Conservation (phyloP, 2,113 vertebrate genomes). For the Speoplatyrhinus poulsoni region DNA sequence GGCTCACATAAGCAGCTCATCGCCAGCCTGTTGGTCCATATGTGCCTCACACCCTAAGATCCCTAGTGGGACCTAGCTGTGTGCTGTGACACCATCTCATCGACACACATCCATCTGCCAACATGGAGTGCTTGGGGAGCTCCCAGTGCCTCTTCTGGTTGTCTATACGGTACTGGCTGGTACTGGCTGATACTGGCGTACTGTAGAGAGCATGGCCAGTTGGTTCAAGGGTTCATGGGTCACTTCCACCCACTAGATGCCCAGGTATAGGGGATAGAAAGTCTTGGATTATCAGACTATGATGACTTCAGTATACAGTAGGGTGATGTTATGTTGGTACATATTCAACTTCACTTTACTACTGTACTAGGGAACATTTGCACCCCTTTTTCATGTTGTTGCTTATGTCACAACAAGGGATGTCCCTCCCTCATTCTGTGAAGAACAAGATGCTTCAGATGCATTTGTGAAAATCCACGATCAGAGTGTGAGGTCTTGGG, state of each 20-base stretch:
- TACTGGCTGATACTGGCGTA: constrained; percentile 41
- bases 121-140: constrained; percentile 58
- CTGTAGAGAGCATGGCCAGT: constrained; percentile 16
- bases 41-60: constrained; percentile 72
- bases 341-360: neutral
- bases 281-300: constrained; percentile 1
- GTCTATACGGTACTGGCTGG: constrained; percentile 46
- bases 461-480: constrained; percentile 26
- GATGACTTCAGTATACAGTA: neutral
- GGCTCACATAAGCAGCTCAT: constrained; percentile 72
- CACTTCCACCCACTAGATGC: constrained; percentile 9
- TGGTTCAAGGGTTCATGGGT: constrained; percentile 19
- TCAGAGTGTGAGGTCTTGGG: constrained; percentile 40
- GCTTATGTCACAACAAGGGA: constrained; percentile 12
- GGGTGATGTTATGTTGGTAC: neutral
- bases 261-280: constrained; percentile 7
- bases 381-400: constrained; percentile 2
- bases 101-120: constrained; percentile 56
- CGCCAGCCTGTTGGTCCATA: constrained; percentile 76
- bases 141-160: constrained; percentile 44
- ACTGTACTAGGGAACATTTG: neutral
- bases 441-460: constrained; percentile 5
- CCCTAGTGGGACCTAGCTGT: constrained; percentile 69
- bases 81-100: constrained; percentile 73
- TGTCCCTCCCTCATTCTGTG: constrained; percentile 1